A percentile compares a stretch with the other conserved stretches of the same genome.
phyloP scores from a whole-genome alignment of 1,140 invertebrate species.

The Drosophila albomicans region DNA sequence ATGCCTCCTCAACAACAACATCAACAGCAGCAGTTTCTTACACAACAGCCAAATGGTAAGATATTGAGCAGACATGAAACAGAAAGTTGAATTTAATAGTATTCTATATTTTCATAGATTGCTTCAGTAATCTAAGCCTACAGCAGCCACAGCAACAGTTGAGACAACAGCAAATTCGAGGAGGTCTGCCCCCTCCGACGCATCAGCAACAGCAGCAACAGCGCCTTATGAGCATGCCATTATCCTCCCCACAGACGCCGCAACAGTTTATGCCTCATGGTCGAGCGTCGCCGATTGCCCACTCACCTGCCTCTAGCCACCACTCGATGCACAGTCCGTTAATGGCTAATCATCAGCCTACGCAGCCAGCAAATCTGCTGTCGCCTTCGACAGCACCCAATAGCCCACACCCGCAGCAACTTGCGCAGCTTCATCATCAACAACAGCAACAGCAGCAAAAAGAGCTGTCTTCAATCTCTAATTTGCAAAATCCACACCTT shows the following conservation, averaged over 20 bases:
- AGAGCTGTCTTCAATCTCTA: conserved; percentile 49
- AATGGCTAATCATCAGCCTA: conserved; percentile 75
- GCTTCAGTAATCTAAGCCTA: conserved; percentile 61
- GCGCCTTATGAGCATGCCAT: conserved; percentile 70
- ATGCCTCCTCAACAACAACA: conserved; percentile 47
- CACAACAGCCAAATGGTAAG: conserved; percentile 64
- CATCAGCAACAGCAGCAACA: conserved; percentile 83
- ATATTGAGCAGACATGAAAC: background rate
- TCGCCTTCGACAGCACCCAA: conserved; percentile 58
- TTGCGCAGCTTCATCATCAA: conserved; percentile 33
- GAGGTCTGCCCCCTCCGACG: conserved; percentile 62
- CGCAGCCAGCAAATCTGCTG: conserved; percentile 70
- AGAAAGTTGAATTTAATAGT: background rate
- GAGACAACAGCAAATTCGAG: conserved; percentile 58
- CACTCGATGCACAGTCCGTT: conserved; percentile 83
- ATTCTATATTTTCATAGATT: conserved; percentile 42
- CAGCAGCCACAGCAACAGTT: conserved; percentile 66
- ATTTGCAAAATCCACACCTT: conserved; percentile 60
- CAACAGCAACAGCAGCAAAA: conserved; percentile 45
- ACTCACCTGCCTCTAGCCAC: conserved; percentile 81
- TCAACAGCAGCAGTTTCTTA: conserved; percentile 60
- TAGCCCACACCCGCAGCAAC: conserved; percentile 52
- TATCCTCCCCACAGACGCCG: conserved; percentile 58
- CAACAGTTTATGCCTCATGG: conserved; percentile 71
- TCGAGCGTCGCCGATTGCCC: conserved; percentile 81